Conservation (phyloP, 1,140 invertebrate species). For the Piezodorus guildinii region DNA sequence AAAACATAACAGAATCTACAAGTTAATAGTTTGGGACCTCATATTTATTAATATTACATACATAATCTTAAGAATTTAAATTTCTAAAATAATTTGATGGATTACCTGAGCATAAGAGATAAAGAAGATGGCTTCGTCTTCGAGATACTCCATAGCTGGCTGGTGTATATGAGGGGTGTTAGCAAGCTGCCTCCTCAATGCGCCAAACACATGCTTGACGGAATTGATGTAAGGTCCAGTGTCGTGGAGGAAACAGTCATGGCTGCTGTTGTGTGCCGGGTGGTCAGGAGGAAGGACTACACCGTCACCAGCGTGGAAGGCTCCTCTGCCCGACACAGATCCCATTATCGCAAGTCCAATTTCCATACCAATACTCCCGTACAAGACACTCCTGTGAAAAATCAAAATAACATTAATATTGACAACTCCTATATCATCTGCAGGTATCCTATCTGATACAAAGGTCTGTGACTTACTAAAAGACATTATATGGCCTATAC, state of each 20-base stretch:
- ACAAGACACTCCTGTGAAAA: slow-evolving; percentile 35
- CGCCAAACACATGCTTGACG: not conserved
- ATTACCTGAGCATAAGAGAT: slow-evolving; percentile 37
- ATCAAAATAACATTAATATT: no score
- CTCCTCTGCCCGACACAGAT: slow-evolving; percentile 34
- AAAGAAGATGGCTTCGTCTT: slow-evolving; percentile 36
- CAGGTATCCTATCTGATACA: no score
- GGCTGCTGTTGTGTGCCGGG: slow-evolving; percentile 22
- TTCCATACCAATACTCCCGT: slow-evolving; percentile 39
- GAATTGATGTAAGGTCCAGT: not conserved
- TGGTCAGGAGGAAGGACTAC: slow-evolving; percentile 31
- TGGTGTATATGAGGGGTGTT: slow-evolving; percentile 33
- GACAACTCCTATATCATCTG: no score
- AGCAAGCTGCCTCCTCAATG: slow-evolving; percentile 25
- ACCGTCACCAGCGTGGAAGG: slow-evolving; percentile 36
- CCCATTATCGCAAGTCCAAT: slow-evolving; percentile 36
- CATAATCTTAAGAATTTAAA: no score
- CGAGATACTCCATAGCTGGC: slow-evolving; percentile 36
- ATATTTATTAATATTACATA: no score
- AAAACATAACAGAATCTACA: no score
- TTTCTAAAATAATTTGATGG: no score
- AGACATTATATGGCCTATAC: no score
- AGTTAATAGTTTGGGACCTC: no score
- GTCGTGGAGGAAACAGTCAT: slow-evolving; percentile 26
- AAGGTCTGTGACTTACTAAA: no score